Percentiles rank a stretch among this genome's conserved stretches.
Conservation (phyloP, 1,140 invertebrate genomes). For the Pogonognathellus flavescens region DNA sequence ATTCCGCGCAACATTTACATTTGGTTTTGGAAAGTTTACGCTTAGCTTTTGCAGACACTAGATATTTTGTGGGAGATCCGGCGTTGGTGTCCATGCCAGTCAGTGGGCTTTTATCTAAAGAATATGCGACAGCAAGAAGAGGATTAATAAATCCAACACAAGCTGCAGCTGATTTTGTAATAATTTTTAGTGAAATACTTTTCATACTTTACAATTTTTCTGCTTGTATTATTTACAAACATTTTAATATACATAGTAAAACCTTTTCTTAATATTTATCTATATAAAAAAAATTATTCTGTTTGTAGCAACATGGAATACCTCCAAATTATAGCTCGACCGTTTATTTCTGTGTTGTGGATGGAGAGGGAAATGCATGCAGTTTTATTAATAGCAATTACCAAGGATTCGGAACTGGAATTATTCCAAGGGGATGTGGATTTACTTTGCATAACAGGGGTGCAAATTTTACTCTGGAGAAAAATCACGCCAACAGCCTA, state of each 20-base stretch:
- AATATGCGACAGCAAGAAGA: conserved; percentile 69
- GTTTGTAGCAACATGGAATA: conserved; percentile 62
- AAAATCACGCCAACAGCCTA: conserved; percentile 56
- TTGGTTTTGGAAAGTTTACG: conserved; percentile 70
- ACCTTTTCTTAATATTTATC: neutral
- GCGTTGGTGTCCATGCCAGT: conserved; percentile 68
- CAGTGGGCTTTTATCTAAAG: conserved; percentile 68
- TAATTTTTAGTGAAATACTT: conserved; percentile 4
- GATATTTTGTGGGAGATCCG: conserved; percentile 69
- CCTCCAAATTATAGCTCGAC: conserved; percentile 68
- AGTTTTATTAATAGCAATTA: conserved; percentile 71
- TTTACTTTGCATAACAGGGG: conserved; percentile 70
- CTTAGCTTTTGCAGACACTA: conserved; percentile 70
- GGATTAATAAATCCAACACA: conserved; percentile 66
- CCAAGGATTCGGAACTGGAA: conserved; percentile 70
- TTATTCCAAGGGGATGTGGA: conserved; percentile 71
- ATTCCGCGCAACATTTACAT: conserved; percentile 69
- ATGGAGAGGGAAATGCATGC: conserved; percentile 70
- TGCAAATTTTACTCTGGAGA: conserved; percentile 64
- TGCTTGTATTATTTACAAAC: neutral
- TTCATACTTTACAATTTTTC: no score
- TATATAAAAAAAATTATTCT: neutral
- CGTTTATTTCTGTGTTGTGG: conserved; percentile 71
- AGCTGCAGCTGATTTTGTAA: conserved; percentile 64
- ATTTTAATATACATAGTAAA: neutral